Evolutionary conservation across 2,113 vertebrate genomes (phyloP).

Genomic region (Columbina picui): DNA sequence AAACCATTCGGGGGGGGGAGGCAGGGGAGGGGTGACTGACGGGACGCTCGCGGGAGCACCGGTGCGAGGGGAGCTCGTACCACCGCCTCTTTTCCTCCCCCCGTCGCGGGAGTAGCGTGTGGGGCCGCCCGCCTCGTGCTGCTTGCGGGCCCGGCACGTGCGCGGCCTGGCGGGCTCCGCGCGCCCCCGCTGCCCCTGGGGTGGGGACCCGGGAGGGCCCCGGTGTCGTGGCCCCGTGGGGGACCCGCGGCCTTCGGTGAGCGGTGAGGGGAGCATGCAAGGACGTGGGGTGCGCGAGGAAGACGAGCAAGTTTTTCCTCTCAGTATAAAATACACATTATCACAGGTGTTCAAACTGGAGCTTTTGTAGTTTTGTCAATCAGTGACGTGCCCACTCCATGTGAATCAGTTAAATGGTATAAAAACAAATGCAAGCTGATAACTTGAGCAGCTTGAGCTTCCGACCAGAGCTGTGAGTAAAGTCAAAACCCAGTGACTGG

Average conservation of each 20-base stretch:
- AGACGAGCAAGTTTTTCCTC: accelerated
- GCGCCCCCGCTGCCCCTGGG: no score
- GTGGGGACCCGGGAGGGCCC: not conserved
- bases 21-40: no score
- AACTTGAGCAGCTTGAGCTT: not conserved
- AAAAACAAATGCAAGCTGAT: accelerated
- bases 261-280: accelerated
- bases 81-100: accelerated
- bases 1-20: not conserved
- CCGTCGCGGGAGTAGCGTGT: not conserved
- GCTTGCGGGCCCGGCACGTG: not conserved
- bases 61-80: not conserved
- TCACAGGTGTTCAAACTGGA: accelerated
- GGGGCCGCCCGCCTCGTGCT: not conserved
- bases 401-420: accelerated
- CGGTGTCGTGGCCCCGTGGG: no score
- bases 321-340: accelerated
- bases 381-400: accelerated
- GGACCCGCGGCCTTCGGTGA: accelerated
- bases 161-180: not conserved
- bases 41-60: no score
- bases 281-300: accelerated
- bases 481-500: accelerated
- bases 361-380: accelerated
- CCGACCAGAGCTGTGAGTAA: no score